These are phyloP conservation scores for Jacana jacana DNA, from an alignment of 2,113 vertebrate genomes.

Conservation along the genomic window DNA sequence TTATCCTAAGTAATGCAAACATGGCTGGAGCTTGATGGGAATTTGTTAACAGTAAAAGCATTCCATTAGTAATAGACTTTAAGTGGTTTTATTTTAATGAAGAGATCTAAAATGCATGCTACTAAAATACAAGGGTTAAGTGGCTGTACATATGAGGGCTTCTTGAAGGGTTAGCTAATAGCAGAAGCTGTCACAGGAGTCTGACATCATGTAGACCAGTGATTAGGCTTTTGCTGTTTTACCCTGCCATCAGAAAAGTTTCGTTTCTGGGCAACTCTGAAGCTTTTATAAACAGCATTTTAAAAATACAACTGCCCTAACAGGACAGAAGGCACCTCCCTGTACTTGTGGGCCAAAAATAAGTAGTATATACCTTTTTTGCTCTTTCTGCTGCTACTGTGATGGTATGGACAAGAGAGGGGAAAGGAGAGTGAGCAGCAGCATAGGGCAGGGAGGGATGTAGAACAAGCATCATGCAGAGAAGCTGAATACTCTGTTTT, in stretches of 20 bases:
- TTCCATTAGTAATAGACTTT: background rate
- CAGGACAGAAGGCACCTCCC: background rate
- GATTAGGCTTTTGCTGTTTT: background rate
- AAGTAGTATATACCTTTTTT: background rate
- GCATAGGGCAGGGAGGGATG: rapidly evolving
- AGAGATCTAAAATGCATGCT: background rate
- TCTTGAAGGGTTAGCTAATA: background rate
- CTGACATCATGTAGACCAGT: background rate
- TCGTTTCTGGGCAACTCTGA: background rate
- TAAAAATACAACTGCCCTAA: background rate
- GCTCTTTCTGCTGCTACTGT: background rate
- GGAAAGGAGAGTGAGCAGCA: background rate
- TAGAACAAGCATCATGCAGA: background rate
- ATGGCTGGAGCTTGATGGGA: background rate
- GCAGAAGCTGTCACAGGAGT: background rate
- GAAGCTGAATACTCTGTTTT: background rate
- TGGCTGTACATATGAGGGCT: background rate
- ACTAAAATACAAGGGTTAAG: background rate
- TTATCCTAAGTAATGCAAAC: background rate
- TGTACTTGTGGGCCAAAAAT: background rate
- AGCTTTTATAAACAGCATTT: background rate
- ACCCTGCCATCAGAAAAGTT: background rate
- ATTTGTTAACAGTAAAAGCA: background rate
- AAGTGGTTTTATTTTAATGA: background rate
- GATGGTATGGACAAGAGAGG: background rate